A percentile compares a stretch with the other conserved stretches of the same genome.
phyloP scores from a whole-genome alignment of 2,797 vertebrate genomes.

The Leucoraja ocellata region DNA sequence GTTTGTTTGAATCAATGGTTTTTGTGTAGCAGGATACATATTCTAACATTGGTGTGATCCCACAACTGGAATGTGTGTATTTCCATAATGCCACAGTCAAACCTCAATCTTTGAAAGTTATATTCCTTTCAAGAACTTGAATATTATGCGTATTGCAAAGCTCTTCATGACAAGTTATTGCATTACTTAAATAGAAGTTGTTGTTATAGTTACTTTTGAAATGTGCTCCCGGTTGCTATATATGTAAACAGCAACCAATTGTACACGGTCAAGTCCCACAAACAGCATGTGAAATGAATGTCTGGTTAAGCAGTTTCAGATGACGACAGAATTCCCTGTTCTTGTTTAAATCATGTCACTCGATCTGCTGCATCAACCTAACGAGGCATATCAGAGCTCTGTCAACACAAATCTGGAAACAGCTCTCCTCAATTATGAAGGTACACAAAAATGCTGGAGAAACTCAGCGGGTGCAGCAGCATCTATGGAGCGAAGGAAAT shows the following conservation, averaged over 20 bases:
- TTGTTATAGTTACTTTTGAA: conserved; percentile 1
- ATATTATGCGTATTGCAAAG: background rate
- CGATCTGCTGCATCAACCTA: background rate
- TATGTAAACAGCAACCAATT: conserved; percentile 12
- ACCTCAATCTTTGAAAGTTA: background rate
- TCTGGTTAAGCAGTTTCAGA: background rate
- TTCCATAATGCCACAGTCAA: background rate
- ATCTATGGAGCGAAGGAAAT: no score
- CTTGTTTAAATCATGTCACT: conserved; percentile 7
- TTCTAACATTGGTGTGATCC: background rate
- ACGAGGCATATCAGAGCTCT: background rate
- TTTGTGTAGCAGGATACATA: background rate
- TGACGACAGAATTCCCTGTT: background rate
- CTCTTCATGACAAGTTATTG: background rate
- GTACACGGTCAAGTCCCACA: conserved; percentile 14
- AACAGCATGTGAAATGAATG: conserved; percentile 5
- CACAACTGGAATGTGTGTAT: background rate
- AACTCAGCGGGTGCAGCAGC: no score
- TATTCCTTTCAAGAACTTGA: background rate
- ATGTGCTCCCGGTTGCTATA: background rate
- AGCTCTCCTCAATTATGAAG: background rate
- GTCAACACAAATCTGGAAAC: conserved; percentile 7
- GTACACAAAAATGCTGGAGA: no score
- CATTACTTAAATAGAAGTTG: background rate
- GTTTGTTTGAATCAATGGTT: background rate